Base-by-base conservation (phyloP, 2,888 invertebrate species). In the Caenorhabditis japonica region DNA sequence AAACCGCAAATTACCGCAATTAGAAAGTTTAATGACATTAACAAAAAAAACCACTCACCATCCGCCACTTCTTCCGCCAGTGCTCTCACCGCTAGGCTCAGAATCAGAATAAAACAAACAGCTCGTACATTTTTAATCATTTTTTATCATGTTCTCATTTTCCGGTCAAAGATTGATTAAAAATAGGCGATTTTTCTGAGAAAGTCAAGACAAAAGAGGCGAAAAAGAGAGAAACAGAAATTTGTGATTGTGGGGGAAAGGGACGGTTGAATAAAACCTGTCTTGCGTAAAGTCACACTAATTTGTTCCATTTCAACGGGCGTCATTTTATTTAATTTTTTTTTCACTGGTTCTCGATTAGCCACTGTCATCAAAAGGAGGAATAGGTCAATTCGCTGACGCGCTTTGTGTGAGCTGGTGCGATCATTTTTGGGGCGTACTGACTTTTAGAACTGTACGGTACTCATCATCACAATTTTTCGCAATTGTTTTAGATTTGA, bases 241-340 rank as follows among this genome's bases (percentile, higher is more conserved):
- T 49, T 33, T 49, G 49, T n/a, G n/a, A n/a, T 49, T 17, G 49
- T n/a, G n/a, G n/a, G n/a, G n/a, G 51, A 33, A 43, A 51, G 33
- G 30, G 59, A 44, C 27, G 34, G 55, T 66, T 52, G 49, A 52
- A 68, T 59, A 59, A 53, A 68, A 68, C 58, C 58, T 52, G 66
- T 66, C 53, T 46, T 41, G 38, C 38, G 19, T 17, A 43, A 38
- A 43, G 56, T 56, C 66, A 43, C 66, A 66, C 66, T 66, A 66
- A 66, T 66, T 66, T 51, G 66, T 66, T 66, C 56, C 41, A 41
- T 49, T 41, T 34, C 27, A 23, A 2, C 30, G 8, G 15, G 43
- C 30, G 30, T 10, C 30, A 10, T 30, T n/a, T n/a, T n/a, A n/a
- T n/a, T n/a, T n/a, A n/a, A n/a, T n/a, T n/a, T n/a, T n/a, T n/a